Evolutionary conservation across 2,888 invertebrate species (phyloP), one percentile per base, ranked within the genome.

Genomic region (Dolichopus griseipennis): DNA sequence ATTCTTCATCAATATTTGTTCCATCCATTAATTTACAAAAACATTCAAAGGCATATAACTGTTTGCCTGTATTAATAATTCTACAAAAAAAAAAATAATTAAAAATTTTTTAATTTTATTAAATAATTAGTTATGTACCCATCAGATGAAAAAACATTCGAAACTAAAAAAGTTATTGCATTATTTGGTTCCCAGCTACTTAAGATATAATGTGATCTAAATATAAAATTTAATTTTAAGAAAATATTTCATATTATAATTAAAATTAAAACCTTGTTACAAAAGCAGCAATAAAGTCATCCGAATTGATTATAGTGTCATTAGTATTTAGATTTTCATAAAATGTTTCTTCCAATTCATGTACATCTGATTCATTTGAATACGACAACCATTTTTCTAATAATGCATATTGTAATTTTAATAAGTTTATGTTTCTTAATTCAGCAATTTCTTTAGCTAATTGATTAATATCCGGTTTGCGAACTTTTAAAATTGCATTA

Each of bases 31-130:
- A 73, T 69, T 80, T 80, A 3, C 78, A 77, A 65, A 80, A 79
- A 66, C 81, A 81, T 72, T 82, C 81, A 68, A 78, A 79, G 74
- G 81, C 76, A 69, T 80, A 78, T 33, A 82, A 71, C 69, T 80
- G 81, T 15, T 79, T 77, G 2, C 75, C 77, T 6, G 78, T 78
- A 69, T 78, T 79, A 2, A 69, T 61, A 15, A 63, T 67, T 0
- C 71, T 71, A n/a, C 15, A 63, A 68, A 63, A 61, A 64, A 71
- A 18, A 64, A 33, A 64, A 37, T 37, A 64, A 33, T n/a, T n/a
- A 64, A 37, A 7, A 37, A 37, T 37, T 37, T 10, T 10, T 37
- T 37, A 37, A n/a, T 34, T 37, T 37, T 37, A 37, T 2, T 37
- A 22, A 61, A 67, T 64, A 22, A 10, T 22, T 41, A 34, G n/a